These are phyloP conservation scores for Scalopus aquaticus DNA, from an alignment of 2,113 vertebrate species.

Conservation along the genomic window DNA sequence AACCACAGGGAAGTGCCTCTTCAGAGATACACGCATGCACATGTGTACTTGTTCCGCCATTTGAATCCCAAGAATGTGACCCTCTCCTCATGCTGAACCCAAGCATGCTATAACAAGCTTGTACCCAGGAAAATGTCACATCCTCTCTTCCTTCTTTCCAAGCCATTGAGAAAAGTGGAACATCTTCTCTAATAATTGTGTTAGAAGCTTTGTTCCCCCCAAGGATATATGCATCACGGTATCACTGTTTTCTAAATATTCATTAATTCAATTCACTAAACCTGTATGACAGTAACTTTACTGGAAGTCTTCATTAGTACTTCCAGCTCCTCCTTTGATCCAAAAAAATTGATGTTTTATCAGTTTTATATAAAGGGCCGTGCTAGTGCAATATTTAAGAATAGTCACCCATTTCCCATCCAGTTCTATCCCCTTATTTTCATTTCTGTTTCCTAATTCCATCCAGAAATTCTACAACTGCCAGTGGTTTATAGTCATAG, in stretches of 20 bases:
- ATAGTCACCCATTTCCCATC: neutral
- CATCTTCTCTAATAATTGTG: conserved; percentile 13
- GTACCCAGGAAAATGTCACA: neutral
- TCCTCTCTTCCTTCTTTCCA: neutral
- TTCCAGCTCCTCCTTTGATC: neutral
- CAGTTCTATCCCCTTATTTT: neutral
- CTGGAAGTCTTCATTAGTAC: neutral
- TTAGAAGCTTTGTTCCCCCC: neutral
- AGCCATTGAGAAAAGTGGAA: neutral
- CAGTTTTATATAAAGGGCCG: neutral
- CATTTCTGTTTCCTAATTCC: neutral
- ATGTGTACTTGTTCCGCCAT: too few species aligned
- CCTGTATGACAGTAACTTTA: neutral
- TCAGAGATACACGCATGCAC: neutral
- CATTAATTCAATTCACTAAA: neutral
- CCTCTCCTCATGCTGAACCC: neutral
- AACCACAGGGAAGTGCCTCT: neutral
- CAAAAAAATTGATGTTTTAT: conserved; percentile 21
- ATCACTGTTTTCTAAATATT: neutral
- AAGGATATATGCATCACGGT: neutral
- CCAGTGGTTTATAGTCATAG: neutral
- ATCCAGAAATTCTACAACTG: neutral
- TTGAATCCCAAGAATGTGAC: neutral
- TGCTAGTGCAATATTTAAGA: neutral
- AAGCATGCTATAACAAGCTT: neutral